phyloP scores from a whole-genome alignment of 2,113 vertebrate genomes.

The Progne subis region DNA sequence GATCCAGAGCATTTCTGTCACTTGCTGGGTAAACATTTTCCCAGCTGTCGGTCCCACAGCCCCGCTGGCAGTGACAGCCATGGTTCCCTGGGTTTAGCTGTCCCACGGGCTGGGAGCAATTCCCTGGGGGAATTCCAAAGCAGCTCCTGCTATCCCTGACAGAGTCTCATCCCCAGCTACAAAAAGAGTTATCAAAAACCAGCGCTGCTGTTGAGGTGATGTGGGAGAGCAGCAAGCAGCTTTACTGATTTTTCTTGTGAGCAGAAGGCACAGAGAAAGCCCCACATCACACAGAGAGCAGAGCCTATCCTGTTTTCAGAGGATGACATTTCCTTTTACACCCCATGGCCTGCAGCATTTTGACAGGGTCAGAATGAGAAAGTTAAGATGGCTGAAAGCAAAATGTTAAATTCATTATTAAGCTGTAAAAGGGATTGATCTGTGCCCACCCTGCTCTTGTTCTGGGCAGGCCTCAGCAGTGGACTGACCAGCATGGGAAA shows the following conservation, averaged over 20 bases:
- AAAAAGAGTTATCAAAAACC: background rate
- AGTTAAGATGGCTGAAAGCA: background rate
- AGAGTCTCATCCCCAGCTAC: background rate
- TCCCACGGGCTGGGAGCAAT: background rate
- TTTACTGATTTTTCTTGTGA: background rate
- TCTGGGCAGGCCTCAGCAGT: background rate
- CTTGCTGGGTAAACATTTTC: background rate
- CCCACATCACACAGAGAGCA: background rate
- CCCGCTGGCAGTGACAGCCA: background rate
- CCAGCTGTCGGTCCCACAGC: background rate
- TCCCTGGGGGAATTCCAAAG: background rate
- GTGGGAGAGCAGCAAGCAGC: background rate
- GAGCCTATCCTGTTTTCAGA: background rate
- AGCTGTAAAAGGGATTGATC: background rate
- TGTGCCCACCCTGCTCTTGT: background rate
- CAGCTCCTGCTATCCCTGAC: background rate
- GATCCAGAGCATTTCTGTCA: background rate
- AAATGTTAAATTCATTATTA: background rate
- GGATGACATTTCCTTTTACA: background rate
- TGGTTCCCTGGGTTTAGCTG: background rate
- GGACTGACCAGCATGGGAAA: background rate
- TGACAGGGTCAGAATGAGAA: background rate
- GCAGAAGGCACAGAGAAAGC: background rate
- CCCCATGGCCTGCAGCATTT: background rate
- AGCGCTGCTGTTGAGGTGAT: background rate